Percentiles rank a stretch among this genome's conserved stretches.
These are phyloP conservation scores for Musca domestica DNA, from an alignment of 1,140 invertebrate species.

Conservation along the genomic window DNA sequence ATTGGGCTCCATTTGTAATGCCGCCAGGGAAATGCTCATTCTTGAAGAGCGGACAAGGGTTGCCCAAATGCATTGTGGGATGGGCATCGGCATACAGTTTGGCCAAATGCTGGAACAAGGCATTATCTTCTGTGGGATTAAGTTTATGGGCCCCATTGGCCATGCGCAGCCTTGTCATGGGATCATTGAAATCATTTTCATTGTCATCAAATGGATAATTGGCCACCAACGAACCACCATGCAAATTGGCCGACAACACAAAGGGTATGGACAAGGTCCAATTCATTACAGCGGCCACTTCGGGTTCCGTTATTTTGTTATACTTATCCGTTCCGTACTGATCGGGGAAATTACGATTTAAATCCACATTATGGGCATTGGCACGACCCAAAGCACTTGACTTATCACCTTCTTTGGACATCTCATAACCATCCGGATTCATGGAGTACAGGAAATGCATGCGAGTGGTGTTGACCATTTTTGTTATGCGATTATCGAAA, in stretches of 20 bases:
- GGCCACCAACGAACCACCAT: conserved; percentile 90
- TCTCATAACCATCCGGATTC: conserved; percentile 98
- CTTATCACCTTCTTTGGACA: conserved; percentile 67
- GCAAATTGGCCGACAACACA: conserved; percentile 94
- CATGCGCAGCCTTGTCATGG: conserved; percentile 32
- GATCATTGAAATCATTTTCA: conserved; percentile 49
- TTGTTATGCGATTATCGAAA: conserved; percentile 68
- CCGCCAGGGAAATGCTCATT: conserved; percentile 75
- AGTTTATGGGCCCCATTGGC: conserved; percentile 30
- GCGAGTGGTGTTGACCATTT: conserved; percentile 67
- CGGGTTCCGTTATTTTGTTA: conserved; percentile 71
- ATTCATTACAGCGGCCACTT: conserved; percentile 87
- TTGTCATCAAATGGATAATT: conserved; percentile 90
- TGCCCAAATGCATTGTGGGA: conserved; percentile 75
- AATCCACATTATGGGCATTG: conserved; percentile 82
- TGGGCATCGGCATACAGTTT: conserved; percentile 62
- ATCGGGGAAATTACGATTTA: conserved; percentile 97
- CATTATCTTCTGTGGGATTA: conserved; percentile 79
- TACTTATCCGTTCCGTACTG: conserved; percentile 70
- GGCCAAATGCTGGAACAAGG: conserved; percentile 79
- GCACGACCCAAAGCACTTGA: conserved; percentile 67
- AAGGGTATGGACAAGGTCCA: conserved; percentile 88
- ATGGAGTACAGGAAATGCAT: conserved; percentile 94
- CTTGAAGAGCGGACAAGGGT: conserved; percentile 65
- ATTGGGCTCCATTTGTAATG: conserved; percentile 88